phyloP scores from a whole-genome alignment of 2,797 vertebrate species.

The Microctenopoma stevenorrisi region DNA sequence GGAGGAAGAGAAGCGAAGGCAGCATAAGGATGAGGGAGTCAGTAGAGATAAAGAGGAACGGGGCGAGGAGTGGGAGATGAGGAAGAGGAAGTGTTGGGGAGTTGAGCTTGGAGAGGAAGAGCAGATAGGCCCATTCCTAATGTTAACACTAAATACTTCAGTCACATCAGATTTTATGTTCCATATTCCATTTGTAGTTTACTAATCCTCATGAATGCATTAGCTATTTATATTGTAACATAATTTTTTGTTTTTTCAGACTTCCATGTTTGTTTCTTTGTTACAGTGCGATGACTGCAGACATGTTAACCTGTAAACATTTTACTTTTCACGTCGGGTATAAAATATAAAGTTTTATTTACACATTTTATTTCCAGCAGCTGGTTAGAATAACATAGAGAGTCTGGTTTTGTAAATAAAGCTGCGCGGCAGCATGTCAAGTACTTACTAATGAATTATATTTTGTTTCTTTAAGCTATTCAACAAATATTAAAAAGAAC shows the following conservation, averaged over 20 bases:
- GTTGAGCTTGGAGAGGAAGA: constrained; percentile 49
- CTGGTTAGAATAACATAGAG: too few species aligned
- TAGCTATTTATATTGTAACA: not conserved
- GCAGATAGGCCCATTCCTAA: constrained; percentile 25
- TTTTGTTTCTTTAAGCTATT: not conserved
- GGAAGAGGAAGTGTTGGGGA: constrained; percentile 65
- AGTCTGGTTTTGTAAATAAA: not conserved
- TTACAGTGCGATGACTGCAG: not conserved
- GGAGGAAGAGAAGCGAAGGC: constrained; percentile 46
- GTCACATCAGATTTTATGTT: not conserved
- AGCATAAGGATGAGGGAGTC: constrained; percentile 34
- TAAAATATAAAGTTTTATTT: too few species aligned
- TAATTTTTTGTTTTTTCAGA: not conserved
- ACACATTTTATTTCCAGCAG: too few species aligned
- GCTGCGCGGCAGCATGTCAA: too few species aligned
- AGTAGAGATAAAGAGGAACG: constrained; percentile 39
- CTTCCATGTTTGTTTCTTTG: not conserved
- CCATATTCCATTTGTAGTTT: not conserved
- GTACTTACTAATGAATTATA: not conserved
- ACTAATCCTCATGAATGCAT: not conserved
- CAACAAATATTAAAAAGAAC: not conserved
- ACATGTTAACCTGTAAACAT: too few species aligned
- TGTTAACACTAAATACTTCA: constrained; percentile 5
- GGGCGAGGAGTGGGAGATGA: constrained; percentile 36
- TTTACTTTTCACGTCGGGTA: too few species aligned